Percentiles rank a stretch among this genome's conserved stretches.
These are phyloP conservation scores for Nylanderia fulva DNA, from an alignment of 1,140 invertebrate genomes.

Conservation along the genomic window DNA sequence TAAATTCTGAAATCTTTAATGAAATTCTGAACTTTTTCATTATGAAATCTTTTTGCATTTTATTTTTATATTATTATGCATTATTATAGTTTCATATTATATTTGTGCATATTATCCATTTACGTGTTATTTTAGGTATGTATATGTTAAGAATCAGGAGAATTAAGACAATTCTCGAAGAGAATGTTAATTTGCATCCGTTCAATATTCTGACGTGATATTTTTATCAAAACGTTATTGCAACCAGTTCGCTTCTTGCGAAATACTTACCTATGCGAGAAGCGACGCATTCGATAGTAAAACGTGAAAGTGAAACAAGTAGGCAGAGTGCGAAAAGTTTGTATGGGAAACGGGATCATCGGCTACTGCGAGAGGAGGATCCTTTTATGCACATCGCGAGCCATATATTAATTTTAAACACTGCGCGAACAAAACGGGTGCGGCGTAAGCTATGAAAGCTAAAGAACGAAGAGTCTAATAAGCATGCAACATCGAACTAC, in stretches of 20 bases:
- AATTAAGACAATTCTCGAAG: background rate
- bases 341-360: background rate
- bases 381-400: constrained; percentile 22
- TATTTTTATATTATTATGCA: no score
- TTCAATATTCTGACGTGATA: background rate
- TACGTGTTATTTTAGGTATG: background rate
- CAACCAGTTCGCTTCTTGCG: constrained; percentile 3
- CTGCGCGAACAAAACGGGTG: constrained; percentile 34
- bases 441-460: constrained; percentile 61
- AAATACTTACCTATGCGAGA: background rate
- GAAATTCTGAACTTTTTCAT: no score
- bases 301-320: constrained; percentile 51
- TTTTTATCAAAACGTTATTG: background rate
- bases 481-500: background rate
- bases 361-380: constrained; percentile 40
- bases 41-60: background rate
- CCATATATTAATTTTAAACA: constrained; percentile 65
- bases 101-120: no score
- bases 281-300: constrained; percentile 50
- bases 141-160: background rate
- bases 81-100: no score
- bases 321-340: constrained; percentile 18
- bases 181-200: constrained; percentile 8
- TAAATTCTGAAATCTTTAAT: no score
- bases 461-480: constrained; percentile 19